Conservation (phyloP, 1,140 invertebrate species). For the Myzus persicae region DNA sequence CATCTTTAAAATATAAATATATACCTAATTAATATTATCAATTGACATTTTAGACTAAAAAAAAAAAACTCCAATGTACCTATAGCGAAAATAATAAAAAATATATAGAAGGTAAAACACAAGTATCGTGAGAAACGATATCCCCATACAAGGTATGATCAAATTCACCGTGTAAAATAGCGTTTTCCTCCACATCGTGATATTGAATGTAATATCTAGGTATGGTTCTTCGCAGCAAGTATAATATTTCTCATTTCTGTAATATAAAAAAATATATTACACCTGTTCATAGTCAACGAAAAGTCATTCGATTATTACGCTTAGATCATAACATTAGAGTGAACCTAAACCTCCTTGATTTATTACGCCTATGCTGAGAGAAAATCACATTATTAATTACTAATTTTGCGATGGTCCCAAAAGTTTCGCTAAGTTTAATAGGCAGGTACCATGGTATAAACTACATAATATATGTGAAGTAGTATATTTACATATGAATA, state of each 20-base stretch:
- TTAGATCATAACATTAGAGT: neutral
- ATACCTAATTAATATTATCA: no score
- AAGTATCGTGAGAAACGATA: slow-evolving; percentile 97
- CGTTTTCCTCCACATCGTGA: slow-evolving; percentile 95
- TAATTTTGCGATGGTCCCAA: no score
- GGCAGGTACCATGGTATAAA: no score
- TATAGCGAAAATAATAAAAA: no score
- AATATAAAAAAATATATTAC: slow-evolving; percentile 60
- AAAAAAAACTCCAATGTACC: no score
- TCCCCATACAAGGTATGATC: slow-evolving; percentile 97
- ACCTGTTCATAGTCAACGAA: neutral
- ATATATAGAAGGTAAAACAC: slow-evolving; percentile 99
- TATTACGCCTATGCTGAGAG: neutral
- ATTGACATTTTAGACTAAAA: no score
- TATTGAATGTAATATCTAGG: slow-evolving; percentile 98
- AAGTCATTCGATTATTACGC: neutral
- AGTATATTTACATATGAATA: no score
- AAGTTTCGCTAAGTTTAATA: no score
- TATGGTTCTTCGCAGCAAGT: slow-evolving; percentile 96
- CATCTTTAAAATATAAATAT: no score
- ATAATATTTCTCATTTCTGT: slow-evolving; percentile 92
- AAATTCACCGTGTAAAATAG: slow-evolving; percentile 98
- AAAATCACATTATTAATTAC: no score
- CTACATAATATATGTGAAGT: no score
- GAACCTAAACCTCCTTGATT: neutral